Evolutionary conservation across 2,888 invertebrate genomes (phyloP).

Genomic region (Stictocephala bisonia): DNA sequence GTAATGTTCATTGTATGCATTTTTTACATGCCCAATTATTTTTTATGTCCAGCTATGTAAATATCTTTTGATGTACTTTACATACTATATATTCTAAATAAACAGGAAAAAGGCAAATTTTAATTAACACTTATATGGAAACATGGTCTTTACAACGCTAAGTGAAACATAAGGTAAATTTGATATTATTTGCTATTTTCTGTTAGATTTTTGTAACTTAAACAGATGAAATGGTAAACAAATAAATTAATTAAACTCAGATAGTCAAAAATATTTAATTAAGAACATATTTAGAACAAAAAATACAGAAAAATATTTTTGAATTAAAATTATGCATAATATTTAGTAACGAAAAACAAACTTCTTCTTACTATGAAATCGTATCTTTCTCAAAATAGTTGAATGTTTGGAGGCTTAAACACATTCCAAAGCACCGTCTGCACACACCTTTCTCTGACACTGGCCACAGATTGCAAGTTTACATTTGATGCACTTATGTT

Average conservation of each 20-base stretch:
- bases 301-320: no score
- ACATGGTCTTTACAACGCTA: background rate
- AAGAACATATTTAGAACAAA: no score
- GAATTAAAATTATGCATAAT: no score
- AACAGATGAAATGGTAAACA: background rate
- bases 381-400: background rate
- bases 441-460: slow-evolving; percentile 28
- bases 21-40: no score
- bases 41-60: no score
- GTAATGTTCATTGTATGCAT: no score
- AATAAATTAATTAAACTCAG: background rate
- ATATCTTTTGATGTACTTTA: no score
- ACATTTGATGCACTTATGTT: slow-evolving; percentile 47
- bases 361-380: background rate
- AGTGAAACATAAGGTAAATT: slow-evolving; percentile 22
- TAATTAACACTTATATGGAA: slow-evolving; percentile 23
- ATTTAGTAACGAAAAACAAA: background rate
- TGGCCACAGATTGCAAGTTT: slow-evolving; percentile 24
- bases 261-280: no score
- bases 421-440: slow-evolving; percentile 36
- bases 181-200: background rate
- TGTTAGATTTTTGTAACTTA: background rate
- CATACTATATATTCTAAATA: no score
- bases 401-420: no score
- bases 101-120: no score